These are phyloP conservation scores for Nineta flava DNA, from an alignment of 2,888 invertebrate genomes.

Conservation along the genomic window DNA sequence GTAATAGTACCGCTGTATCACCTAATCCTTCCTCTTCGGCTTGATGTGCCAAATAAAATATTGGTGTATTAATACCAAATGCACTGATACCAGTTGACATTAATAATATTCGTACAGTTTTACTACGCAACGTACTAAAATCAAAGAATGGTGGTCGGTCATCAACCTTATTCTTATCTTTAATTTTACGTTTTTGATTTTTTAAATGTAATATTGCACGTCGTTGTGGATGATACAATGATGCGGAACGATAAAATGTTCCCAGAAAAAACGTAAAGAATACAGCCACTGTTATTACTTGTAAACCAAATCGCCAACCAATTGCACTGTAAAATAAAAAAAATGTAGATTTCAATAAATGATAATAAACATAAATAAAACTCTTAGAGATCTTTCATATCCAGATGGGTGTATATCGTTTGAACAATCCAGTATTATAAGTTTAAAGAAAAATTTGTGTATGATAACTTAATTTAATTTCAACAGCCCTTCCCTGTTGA, in stretches of 20 bases:
- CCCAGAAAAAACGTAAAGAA: constrained; percentile 72
- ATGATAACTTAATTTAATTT: no score
- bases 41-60: constrained; percentile 68
- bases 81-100: constrained; percentile 65
- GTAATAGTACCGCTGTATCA: constrained; percentile 33
- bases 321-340: constrained; percentile 40
- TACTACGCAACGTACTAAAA: constrained; percentile 67
- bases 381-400: no score
- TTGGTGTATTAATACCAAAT: constrained; percentile 73
- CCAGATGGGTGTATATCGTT: no score
- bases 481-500: no score
- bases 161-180: constrained; percentile 59
- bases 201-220: constrained; percentile 77
- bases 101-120: constrained; percentile 67
- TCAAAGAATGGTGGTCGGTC: constrained; percentile 77
- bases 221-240: constrained; percentile 74
- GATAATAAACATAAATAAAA: no score
- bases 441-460: no score
- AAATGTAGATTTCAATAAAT: neutral
- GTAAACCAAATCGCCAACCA: constrained; percentile 69
- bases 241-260: constrained; percentile 76
- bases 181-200: constrained; percentile 72
- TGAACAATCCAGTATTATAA: no score
- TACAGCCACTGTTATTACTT: constrained; percentile 71
- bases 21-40: constrained; percentile 57